phyloP scores from a whole-genome alignment of 2,113 vertebrate genomes.

The Parus major region DNA sequence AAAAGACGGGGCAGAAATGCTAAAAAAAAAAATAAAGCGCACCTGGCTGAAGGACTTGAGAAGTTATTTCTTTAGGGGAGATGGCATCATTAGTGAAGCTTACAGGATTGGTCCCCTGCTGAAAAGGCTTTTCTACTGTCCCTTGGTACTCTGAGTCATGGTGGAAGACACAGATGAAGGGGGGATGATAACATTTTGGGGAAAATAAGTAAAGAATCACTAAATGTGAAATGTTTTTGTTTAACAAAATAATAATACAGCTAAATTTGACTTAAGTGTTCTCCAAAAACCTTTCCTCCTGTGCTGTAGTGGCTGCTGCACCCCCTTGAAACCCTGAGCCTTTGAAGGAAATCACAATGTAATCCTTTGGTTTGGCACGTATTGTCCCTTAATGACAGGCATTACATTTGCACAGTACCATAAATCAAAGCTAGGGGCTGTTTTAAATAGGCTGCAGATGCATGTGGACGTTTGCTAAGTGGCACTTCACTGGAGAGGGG shows the following conservation, averaged over 20 bases:
- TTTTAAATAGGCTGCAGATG: constrained; percentile 67
- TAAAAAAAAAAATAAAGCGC: not conserved
- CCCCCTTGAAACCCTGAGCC: not conserved
- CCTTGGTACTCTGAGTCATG: not conserved
- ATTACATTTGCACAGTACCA: constrained; percentile 65
- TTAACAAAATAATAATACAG: not conserved
- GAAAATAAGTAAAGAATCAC: not conserved
- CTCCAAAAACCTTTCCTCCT: not conserved
- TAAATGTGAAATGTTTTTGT: not conserved
- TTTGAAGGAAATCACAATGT: constrained; percentile 66
- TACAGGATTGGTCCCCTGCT: not conserved
- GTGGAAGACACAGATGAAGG: not conserved
- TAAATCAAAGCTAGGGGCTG: constrained; percentile 67
- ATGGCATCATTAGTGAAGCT: not conserved
- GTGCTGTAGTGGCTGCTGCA: not conserved
- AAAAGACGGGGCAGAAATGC: not conserved
- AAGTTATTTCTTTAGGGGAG: not conserved
- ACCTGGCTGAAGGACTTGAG: not conserved
- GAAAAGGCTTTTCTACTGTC: not conserved
- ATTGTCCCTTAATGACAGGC: constrained; percentile 68
- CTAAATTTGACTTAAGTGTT: not conserved
- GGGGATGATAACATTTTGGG: not conserved
- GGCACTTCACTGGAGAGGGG: constrained; percentile 37
- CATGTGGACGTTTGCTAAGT: constrained; percentile 43
- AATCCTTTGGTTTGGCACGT: constrained; percentile 42